Conservation (phyloP, 2,888 invertebrate species). For the Scaptomyza flava region DNA sequence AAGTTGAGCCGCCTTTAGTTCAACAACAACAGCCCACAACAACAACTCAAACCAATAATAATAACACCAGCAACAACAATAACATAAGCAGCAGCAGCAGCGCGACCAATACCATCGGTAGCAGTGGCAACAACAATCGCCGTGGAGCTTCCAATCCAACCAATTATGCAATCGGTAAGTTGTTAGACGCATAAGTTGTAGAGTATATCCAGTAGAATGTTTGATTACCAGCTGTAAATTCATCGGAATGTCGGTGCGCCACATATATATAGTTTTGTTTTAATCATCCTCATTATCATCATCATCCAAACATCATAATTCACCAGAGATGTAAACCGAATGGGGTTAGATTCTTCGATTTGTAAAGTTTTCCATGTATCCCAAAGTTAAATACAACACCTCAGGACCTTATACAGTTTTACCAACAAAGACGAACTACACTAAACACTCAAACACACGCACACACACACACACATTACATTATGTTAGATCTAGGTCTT, state of each 20-base stretch:
- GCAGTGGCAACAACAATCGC: not conserved
- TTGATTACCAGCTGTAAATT: not conserved
- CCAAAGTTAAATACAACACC: not conserved
- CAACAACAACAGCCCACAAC: slow-evolving; percentile 35
- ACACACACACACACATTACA: not conserved
- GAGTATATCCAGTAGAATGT: too few species aligned
- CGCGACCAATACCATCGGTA: slow-evolving; percentile 33
- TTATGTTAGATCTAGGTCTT: slow-evolving; percentile 3
- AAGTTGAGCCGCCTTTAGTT: slow-evolving; percentile 61
- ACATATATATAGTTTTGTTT: slow-evolving; percentile 3
- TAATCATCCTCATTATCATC: slow-evolving; percentile 26
- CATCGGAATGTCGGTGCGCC: slow-evolving; percentile 4
- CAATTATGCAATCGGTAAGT: slow-evolving; percentile 29
- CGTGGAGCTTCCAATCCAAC: not conserved
- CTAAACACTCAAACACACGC: not conserved
- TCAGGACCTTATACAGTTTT: too few species aligned
- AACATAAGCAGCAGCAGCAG: slow-evolving; percentile 22
- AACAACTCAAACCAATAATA: slow-evolving; percentile 35
- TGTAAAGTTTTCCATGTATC: not conserved
- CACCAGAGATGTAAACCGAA: slow-evolving; percentile 53
- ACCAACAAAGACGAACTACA: not conserved
- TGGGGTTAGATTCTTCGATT: not conserved
- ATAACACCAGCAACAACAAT: slow-evolving; percentile 47
- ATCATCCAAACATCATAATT: slow-evolving; percentile 12
- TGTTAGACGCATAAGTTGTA: not conserved